Conservation (phyloP, 2,888 invertebrate genomes). For the Dicycla oo region DNA sequence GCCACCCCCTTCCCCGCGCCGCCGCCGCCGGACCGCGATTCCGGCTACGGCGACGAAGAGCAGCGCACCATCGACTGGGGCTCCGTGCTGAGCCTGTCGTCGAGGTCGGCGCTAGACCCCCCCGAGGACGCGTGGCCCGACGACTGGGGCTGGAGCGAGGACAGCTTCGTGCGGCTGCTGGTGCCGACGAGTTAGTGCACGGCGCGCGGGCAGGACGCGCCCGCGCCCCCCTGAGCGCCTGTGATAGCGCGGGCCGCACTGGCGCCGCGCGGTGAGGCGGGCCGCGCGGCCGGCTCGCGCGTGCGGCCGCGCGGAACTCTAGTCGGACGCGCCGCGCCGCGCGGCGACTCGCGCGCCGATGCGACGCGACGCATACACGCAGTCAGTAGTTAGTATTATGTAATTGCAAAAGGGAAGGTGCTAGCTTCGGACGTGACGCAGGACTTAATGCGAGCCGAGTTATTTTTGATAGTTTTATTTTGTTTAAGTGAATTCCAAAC, state of each 20-base stretch:
- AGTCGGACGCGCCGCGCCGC: constrained; percentile 70
- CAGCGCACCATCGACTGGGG: constrained; percentile 97
- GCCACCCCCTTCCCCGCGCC: constrained; percentile 93
- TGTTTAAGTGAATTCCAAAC: constrained; percentile 89
- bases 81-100: constrained; percentile 96
- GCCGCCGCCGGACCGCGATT: constrained; percentile 92
- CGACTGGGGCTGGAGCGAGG: constrained; percentile 92
- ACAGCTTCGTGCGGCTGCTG: constrained; percentile 93
- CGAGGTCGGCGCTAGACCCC: constrained; percentile 96
- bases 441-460: constrained; percentile 89
- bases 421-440: constrained; percentile 90
- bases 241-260: constrained; percentile 83
- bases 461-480: constrained; percentile 91
- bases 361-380: constrained; percentile 78
- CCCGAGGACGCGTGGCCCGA: constrained; percentile 94
- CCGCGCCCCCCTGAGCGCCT: constrained; percentile 88
- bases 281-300: constrained; percentile 75
- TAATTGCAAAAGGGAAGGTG: constrained; percentile 90
- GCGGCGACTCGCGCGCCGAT: constrained; percentile 75
- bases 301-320: constrained; percentile 65
- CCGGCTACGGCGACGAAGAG: constrained; percentile 94
- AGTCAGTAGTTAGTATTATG: constrained; percentile 90
- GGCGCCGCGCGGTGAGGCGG: constrained; percentile 75
- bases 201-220: constrained; percentile 87
- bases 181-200: constrained; percentile 92